Conservation (phyloP, 2,888 invertebrate species). For the Ommatoiulus sabulosus region DNA sequence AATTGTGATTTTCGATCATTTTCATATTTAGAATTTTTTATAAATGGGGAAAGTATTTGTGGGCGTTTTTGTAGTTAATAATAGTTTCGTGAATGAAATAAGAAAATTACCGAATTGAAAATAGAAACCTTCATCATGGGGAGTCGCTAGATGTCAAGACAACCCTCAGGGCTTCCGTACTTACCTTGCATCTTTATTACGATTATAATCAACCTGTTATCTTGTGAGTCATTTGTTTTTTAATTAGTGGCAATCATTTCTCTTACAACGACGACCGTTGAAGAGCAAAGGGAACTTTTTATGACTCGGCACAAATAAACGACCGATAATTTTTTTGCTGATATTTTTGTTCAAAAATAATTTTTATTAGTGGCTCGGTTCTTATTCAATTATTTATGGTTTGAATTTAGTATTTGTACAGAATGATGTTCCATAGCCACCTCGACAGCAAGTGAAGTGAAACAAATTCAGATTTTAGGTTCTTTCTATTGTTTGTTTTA, state of each 20-base stretch:
- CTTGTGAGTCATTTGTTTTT: background rate
- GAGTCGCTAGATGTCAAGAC: background rate
- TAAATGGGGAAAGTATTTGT: no score
- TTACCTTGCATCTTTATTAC: constrained; percentile 3
- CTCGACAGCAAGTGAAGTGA: no score
- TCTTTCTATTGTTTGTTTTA: background rate
- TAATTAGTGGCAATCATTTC: background rate
- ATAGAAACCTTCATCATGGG: background rate
- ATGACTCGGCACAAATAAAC: background rate
- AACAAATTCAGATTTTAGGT: background rate
- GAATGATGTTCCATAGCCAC: background rate
- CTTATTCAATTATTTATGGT: background rate
- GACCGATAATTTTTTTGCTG: constrained; percentile 32
- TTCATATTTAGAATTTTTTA: no score
- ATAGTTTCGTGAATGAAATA: no score
- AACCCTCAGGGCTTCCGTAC: background rate
- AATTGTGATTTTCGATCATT: no score
- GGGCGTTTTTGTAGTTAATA: no score
- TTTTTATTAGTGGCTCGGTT: no score
- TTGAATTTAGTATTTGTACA: background rate
- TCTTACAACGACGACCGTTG: background rate
- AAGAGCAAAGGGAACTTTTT: background rate
- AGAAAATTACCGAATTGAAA: no score
- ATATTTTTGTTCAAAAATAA: background rate
- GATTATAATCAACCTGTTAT: constrained; percentile 1